These are phyloP conservation scores for Lycaon pictus DNA, from an alignment of 2,113 vertebrate genomes.

Conservation along the genomic window DNA sequence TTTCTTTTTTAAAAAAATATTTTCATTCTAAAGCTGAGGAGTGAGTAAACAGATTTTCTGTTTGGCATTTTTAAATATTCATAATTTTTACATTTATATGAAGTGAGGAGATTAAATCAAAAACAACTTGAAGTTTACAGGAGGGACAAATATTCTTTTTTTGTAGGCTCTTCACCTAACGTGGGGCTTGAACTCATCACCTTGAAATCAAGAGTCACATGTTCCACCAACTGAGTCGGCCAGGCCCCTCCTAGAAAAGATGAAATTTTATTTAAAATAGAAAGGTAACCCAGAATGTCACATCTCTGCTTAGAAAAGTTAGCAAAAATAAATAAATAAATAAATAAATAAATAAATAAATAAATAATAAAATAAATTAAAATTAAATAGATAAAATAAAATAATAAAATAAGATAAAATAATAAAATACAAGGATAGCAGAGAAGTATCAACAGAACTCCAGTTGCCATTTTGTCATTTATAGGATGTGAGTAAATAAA, in stretches of 20 bases:
- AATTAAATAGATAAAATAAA: neutral
- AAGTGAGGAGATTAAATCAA: neutral
- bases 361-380: no score
- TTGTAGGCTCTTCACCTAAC: no score
- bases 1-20: neutral
- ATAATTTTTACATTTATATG: neutral
- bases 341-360: no score
- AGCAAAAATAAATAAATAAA: no score
- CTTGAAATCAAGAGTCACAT: neutral
- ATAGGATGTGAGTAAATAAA: neutral
- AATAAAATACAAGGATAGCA: neutral
- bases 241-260: neutral
- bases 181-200: no score
- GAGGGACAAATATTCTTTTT: no score
- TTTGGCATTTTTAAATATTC: neutral
- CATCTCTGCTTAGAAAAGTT: neutral
- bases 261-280: neutral
- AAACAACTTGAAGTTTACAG: neutral
- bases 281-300: neutral
- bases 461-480: neutral
- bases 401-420: no score
- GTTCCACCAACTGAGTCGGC: neutral
- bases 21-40: neutral
- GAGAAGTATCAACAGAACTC: neutral
- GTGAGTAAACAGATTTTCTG: neutral